Percentiles rank a stretch among this genome's conserved stretches.
Evolutionary conservation across 1,140 invertebrate genomes (phyloP).

Genomic region (Achroia grisella): DNA sequence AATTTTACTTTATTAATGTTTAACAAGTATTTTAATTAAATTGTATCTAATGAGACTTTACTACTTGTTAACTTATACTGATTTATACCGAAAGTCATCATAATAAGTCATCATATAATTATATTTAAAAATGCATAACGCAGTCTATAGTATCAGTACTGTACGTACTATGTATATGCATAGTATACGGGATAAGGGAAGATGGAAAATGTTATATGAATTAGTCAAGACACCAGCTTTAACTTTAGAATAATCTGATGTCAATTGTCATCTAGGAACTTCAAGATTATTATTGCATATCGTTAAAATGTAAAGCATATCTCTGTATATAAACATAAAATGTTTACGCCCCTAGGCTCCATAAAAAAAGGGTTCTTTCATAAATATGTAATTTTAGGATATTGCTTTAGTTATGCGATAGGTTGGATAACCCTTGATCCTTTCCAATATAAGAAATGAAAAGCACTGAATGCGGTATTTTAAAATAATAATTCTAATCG

Average conservation of each 20-base stretch:
- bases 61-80: no score
- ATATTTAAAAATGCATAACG: no score
- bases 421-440: constrained; percentile 10
- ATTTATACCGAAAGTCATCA: no score
- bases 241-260: background rate
- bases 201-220: no score
- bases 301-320: constrained; percentile 16
- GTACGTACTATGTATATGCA: no score
- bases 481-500: background rate
- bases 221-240: no score
- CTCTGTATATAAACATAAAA: constrained; percentile 15
- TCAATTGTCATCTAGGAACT: background rate
- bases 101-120: no score
- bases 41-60: no score
- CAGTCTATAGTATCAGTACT: no score
- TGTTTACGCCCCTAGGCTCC: constrained; percentile 9
- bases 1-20: no score
- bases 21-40: no score
- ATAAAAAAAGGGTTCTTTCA: constrained; percentile 23
- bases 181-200: no score
- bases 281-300: background rate
- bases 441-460: constrained; percentile 14
- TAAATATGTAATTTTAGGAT: constrained; percentile 28
- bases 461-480: constrained; percentile 6
- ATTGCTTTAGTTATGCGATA: constrained; percentile 23